Conservation (phyloP, 2,888 invertebrate species). For the Melipona beecheii region DNA sequence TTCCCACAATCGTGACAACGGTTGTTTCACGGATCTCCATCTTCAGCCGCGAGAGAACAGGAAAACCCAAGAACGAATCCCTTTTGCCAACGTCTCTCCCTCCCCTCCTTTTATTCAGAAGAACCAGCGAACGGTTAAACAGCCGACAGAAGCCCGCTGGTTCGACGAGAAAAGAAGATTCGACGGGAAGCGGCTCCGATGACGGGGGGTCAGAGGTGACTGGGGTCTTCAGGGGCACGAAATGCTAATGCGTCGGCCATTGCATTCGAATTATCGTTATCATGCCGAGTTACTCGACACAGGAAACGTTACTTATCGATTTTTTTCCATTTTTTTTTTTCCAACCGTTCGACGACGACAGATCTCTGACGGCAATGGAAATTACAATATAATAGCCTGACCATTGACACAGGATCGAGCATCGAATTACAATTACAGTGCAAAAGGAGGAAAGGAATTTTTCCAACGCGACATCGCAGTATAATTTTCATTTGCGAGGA, state of each 20-base stretch:
- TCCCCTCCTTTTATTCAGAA: slow-evolving; percentile 26
- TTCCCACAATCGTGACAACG: neutral
- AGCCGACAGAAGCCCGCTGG: slow-evolving; percentile 30
- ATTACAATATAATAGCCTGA: too few species aligned
- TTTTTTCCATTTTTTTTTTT: neutral
- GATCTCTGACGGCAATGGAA: neutral
- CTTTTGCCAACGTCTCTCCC: neutral
- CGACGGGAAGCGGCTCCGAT: slow-evolving; percentile 60
- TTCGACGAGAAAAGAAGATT: slow-evolving; percentile 32
- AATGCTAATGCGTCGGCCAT: slow-evolving; percentile 79
- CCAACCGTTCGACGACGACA: neutral
- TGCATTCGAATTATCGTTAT: slow-evolving; percentile 79
- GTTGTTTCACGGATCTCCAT: slow-evolving; percentile 30
- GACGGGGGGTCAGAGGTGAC: slow-evolving; percentile 77
- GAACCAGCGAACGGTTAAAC: slow-evolving; percentile 37
- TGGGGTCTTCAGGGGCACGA: slow-evolving; percentile 72
- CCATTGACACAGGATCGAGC: too few species aligned
- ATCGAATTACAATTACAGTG: too few species aligned
- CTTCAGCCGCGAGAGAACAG: neutral
- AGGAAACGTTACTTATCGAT: slow-evolving; percentile 13
- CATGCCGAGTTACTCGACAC: slow-evolving; percentile 41
- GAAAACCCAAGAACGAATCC: slow-evolving; percentile 17
- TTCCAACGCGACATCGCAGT: too few species aligned
- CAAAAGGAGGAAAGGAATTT: too few species aligned
- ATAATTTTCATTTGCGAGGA: too few species aligned